Percentiles rank a stretch among this genome's conserved stretches.
These are phyloP conservation scores for Agriotes lineatus DNA, from an alignment of 2,888 invertebrate genomes.

Conservation along the genomic window DNA sequence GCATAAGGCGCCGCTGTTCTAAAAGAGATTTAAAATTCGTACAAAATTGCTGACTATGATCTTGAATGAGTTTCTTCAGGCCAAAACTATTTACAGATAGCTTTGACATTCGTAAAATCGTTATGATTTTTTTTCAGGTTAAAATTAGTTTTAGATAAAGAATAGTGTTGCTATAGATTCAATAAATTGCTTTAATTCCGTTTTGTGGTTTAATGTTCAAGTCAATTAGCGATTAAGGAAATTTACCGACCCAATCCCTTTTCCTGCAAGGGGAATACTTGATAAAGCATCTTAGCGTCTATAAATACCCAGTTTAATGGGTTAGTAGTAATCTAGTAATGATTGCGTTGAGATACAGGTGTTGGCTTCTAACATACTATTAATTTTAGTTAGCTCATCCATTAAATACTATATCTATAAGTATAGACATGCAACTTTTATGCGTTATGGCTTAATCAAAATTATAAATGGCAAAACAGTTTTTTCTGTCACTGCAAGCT, in stretches of 20 bases:
- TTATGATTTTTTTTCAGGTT: too few species aligned
- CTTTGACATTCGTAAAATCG: too few species aligned
- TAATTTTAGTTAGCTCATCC: background rate
- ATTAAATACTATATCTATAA: too few species aligned
- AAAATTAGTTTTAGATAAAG: too few species aligned
- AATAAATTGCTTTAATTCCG: background rate
- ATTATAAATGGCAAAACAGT: too few species aligned
- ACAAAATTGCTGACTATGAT: too few species aligned
- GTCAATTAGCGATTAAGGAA: background rate
- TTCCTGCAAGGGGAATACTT: background rate
- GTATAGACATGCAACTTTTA: background rate
- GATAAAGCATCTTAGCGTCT: background rate
- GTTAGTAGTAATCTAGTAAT: background rate
- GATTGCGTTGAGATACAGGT: background rate
- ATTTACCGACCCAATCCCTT: background rate
- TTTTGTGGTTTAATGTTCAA: background rate
- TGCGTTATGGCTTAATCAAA: background rate
- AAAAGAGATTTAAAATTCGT: too few species aligned
- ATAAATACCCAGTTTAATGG: background rate
- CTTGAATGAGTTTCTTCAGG: too few species aligned
- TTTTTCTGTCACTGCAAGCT: too few species aligned
- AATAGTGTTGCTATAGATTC: too few species aligned
- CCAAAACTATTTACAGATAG: too few species aligned
- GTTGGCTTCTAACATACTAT: background rate
- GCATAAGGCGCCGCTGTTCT: slow-evolving; percentile 66